A percentile compares a stretch with the other conserved stretches of the same genome.
These are phyloP conservation scores for Microcebus tavaratra DNA, from an alignment of 2,113 vertebrate genomes.

Conservation along the genomic window DNA sequence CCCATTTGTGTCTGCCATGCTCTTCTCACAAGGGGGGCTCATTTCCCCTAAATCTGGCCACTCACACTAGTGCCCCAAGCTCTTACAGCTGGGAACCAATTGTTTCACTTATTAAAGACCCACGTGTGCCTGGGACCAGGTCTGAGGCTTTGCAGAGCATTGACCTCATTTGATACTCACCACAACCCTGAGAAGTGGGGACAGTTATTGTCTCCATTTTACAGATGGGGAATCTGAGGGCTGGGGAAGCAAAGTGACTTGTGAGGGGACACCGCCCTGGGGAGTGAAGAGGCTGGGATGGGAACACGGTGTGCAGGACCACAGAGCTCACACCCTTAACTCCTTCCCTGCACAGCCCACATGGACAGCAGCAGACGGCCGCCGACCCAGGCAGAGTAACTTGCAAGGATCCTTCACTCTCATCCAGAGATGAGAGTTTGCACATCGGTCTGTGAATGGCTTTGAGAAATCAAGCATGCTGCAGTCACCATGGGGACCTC, in stretches of 20 bases:
- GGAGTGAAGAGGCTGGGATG: not conserved
- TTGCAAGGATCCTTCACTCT: not conserved
- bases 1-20: not conserved
- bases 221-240: not conserved
- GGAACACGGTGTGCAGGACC: not conserved
- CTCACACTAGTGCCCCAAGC: not conserved
- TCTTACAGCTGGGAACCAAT: not conserved
- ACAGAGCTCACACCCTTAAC: not conserved
- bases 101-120: not conserved
- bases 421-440: not conserved
- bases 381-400: not conserved
- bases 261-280: accelerated
- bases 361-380: not conserved
- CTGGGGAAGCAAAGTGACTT: not conserved
- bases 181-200: not conserved
- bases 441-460: not conserved
- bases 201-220: not conserved
- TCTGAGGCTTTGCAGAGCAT: not conserved
- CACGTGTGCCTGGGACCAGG: not conserved
- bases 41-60: not conserved
- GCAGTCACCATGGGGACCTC: not conserved
- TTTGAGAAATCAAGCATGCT: not conserved
- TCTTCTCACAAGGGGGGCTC: not conserved
- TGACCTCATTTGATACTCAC: not conserved
- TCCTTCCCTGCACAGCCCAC: not conserved